A percentile compares a stretch with the other conserved stretches of the same genome.
phyloP scores from a whole-genome alignment of 2,113 vertebrate species.

The Symphodus melops region DNA sequence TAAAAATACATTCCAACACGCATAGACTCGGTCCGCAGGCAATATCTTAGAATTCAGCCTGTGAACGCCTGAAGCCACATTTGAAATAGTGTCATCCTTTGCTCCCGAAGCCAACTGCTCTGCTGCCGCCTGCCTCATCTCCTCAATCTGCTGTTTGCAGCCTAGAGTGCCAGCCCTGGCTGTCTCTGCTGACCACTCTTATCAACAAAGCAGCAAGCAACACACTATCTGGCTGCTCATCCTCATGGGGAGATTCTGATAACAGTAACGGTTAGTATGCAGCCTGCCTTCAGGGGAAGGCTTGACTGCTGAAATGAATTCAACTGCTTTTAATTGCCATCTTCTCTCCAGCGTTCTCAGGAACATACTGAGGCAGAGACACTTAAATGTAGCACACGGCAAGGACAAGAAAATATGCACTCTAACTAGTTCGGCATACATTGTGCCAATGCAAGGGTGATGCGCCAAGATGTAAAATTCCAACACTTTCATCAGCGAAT shows the following conservation, averaged over 20 bases:
- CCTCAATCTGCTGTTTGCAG: constrained; percentile 62
- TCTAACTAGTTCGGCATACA: neutral
- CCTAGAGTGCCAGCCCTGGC: constrained; percentile 44
- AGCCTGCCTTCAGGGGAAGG: constrained; percentile 40
- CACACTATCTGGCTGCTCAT: constrained; percentile 58
- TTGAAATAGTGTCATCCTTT: constrained; percentile 54
- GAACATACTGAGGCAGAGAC: neutral
- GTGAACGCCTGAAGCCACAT: constrained; percentile 41
- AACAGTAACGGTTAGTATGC: constrained; percentile 67
- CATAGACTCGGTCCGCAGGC: neutral
- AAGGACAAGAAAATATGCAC: neutral
- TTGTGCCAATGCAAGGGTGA: neutral
- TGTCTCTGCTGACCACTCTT: constrained; percentile 54
- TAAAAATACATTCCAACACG: neutral
- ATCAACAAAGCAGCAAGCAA: constrained; percentile 66
- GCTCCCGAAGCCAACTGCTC: constrained; percentile 44
- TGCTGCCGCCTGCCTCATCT: constrained; percentile 51
- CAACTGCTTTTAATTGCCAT: constrained; percentile 12
- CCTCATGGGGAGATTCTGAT: constrained; percentile 58
- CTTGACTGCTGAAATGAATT: constrained; percentile 20
- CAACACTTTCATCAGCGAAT: constrained; percentile 10
- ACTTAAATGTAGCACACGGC: neutral
- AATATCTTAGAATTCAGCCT: constrained; percentile 28
- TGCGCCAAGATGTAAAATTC: neutral
- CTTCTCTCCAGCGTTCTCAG: neutral